Evolutionary conservation across 35 echinoderm and acorn worm genomes (phyloP).

Genomic region (Ophioderma brevispina): DNA sequence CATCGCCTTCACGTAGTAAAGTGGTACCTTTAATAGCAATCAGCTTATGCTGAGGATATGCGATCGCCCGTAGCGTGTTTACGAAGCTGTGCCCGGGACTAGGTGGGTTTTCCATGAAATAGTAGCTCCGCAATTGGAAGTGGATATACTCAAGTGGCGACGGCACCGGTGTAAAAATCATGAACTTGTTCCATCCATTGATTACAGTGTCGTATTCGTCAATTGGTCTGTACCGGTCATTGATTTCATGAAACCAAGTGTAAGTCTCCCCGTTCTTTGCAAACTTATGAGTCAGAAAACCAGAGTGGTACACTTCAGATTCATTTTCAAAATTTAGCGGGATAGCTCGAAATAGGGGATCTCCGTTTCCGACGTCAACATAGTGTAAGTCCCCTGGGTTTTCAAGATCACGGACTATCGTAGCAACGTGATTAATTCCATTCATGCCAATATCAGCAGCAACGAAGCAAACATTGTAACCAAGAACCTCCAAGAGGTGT

Average conservation of each 20-base stretch:
- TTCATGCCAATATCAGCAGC: not conserved
- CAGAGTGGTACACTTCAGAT: slow-evolving; percentile 11
- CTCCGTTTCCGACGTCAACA: slow-evolving; percentile 33
- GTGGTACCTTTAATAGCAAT: not conserved
- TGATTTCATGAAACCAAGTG: not conserved
- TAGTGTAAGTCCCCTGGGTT: slow-evolving; percentile 18
- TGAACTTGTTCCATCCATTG: not conserved
- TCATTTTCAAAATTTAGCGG: slow-evolving; percentile 32
- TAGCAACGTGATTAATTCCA: not conserved
- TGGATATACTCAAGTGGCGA: not conserved
- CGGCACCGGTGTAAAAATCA: not conserved
- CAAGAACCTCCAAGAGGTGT: slow-evolving; percentile 14
- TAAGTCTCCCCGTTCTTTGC: not conserved
- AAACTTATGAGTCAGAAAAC: slow-evolving; percentile 23
- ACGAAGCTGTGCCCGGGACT: not conserved
- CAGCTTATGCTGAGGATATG: not conserved
- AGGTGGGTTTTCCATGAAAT: not conserved
- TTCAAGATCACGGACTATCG: slow-evolving; percentile 1
- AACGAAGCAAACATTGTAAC: slow-evolving; percentile 5
- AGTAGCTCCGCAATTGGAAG: not conserved
- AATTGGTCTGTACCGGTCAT: not conserved
- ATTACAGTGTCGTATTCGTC: not conserved
- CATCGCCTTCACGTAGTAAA: not conserved
- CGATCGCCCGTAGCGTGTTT: not conserved
- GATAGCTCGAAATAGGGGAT: slow-evolving; percentile 15